Percentiles rank a stretch among this genome's conserved stretches.
Evolutionary conservation across 2,113 vertebrate genomes (phyloP).

Genomic region (Larimichthys crocea): DNA sequence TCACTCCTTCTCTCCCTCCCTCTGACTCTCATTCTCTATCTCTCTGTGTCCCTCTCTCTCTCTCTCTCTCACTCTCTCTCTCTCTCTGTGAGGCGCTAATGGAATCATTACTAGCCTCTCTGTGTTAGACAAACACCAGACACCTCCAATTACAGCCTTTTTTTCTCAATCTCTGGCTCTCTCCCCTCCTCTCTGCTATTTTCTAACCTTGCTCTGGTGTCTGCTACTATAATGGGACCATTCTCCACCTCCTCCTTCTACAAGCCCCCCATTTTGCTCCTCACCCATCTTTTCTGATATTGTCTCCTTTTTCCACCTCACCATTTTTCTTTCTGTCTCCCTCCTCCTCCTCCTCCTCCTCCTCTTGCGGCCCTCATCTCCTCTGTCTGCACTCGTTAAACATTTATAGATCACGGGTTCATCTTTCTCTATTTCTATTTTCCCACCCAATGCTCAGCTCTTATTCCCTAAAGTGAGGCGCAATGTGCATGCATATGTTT

Average conservation of each 20-base stretch:
- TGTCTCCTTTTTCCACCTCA: conserved; percentile 59
- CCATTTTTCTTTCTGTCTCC: conserved; percentile 58
- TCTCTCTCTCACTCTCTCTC: conserved; percentile 21
- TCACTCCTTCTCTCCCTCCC: conserved; percentile 9
- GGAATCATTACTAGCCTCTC: conserved; percentile 82
- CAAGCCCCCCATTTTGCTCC: conserved; percentile 47
- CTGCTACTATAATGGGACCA: conserved; percentile 68
- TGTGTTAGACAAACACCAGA: conserved; percentile 82
- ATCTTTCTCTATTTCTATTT: conserved; percentile 64
- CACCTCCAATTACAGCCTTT: conserved; percentile 79
- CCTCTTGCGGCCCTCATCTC: conserved; percentile 47
- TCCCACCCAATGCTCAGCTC: conserved; percentile 36
- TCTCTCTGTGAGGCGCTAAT: conserved; percentile 74
- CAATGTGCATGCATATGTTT: conserved; percentile 16
- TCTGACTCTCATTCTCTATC: conserved; percentile 9
- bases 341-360: conserved; percentile 30
- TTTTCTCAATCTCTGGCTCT: conserved; percentile 64
- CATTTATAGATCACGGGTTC: conserved; percentile 74
- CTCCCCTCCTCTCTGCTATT: conserved; percentile 65
- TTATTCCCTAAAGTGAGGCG: conserved; percentile 24
- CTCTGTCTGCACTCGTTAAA: conserved; percentile 73
- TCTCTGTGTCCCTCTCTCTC: conserved; percentile 21
- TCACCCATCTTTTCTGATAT: conserved; percentile 59
- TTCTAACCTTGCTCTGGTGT: conserved; percentile 67
- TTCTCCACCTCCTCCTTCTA: conserved; percentile 39